Percentiles rank a stretch among this genome's conserved stretches.
Conservation (phyloP, 2,797 vertebrate species). For the Pseudochaenichthys georgianus region DNA sequence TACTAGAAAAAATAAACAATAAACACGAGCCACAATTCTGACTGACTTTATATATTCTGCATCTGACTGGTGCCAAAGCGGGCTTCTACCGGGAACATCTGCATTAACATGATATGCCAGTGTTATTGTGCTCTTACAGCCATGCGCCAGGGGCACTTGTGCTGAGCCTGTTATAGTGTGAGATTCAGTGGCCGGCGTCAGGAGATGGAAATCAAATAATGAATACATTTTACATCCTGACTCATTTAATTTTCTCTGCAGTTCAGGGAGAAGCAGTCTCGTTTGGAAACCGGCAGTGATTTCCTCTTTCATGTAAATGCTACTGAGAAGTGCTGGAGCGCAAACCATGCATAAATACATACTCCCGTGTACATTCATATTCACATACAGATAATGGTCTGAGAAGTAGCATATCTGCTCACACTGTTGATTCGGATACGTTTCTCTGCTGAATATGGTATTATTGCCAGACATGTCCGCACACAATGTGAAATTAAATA, state of each 20-base stretch:
- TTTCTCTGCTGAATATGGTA: neutral
- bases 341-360: conserved; percentile 13
- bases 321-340: neutral
- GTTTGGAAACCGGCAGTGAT: conserved; percentile 35
- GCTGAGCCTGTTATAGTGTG: conserved; percentile 38
- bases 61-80: neutral
- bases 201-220: conserved; percentile 79
- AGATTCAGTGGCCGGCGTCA: conserved; percentile 42
- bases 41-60: conserved; percentile 11
- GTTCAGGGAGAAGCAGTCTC: conserved; percentile 41
- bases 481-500: neutral
- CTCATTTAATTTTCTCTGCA: conserved; percentile 67
- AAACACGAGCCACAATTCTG: conserved; percentile 7
- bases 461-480: neutral
- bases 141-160: conserved; percentile 42
- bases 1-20: conserved; percentile 15
- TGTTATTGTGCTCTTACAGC: conserved; percentile 74
- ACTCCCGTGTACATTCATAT: neutral
- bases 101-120: conserved; percentile 76
- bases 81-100: conserved; percentile 50
- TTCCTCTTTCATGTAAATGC: conserved; percentile 54
- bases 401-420: conserved; percentile 14
- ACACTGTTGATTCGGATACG: conserved; percentile 14
- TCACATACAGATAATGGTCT: conserved; percentile 14
- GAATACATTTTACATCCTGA: conserved; percentile 69